Evolutionary conservation across 1,140 invertebrate genomes (phyloP).

Genomic region (Trissolcus basalis): DNA sequence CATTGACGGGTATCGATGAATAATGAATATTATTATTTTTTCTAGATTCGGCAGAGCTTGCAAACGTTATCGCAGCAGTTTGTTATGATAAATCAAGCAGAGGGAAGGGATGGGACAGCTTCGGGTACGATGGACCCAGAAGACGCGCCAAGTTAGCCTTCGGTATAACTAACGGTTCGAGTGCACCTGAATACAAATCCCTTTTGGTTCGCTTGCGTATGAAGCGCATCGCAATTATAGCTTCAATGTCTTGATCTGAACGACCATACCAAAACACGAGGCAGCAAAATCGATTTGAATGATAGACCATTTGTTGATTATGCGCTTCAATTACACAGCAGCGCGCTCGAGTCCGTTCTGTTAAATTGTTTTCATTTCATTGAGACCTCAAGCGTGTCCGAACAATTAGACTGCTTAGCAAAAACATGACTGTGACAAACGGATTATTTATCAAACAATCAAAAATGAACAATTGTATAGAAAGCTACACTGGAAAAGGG

Average conservation of each 20-base stretch:
- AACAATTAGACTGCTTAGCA: too few species aligned
- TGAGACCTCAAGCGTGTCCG: too few species aligned
- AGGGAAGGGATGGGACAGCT: constrained; percentile 54
- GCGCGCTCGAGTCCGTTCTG: too few species aligned
- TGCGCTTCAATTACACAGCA: too few species aligned
- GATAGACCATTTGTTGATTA: background rate
- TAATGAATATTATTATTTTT: constrained; percentile 4
- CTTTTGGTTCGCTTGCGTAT: constrained; percentile 66
- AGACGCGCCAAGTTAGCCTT: constrained; percentile 71
- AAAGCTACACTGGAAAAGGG: too few species aligned
- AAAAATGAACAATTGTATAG: too few species aligned
- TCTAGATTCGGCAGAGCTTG: constrained; percentile 69
- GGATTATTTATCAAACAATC: too few species aligned
- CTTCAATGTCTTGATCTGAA: background rate
- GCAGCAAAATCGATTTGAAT: background rate
- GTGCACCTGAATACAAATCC: constrained; percentile 59
- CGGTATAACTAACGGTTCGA: constrained; percentile 37
- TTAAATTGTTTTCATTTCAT: too few species aligned
- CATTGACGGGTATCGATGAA: too few species aligned
- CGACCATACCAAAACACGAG: background rate
- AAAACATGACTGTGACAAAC: too few species aligned
- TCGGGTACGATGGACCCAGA: constrained; percentile 62
- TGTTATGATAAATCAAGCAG: constrained; percentile 65
- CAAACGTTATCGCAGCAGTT: constrained; percentile 71
- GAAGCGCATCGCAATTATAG: constrained; percentile 43